phyloP scores from a whole-genome alignment of 2,113 vertebrate genomes.

The Apodemus speciosus region DNA sequence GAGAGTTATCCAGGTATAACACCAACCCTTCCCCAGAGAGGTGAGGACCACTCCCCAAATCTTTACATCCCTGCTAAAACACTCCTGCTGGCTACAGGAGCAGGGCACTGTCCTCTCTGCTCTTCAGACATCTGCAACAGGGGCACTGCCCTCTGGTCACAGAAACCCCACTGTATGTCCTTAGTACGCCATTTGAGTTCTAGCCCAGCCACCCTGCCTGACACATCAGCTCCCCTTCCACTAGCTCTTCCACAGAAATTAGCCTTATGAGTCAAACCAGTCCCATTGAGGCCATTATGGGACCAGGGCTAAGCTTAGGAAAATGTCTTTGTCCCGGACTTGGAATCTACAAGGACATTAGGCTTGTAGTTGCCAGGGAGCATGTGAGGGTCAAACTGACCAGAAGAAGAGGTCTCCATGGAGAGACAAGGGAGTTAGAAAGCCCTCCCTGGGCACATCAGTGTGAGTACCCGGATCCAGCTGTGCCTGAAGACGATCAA shows the following conservation, averaged over 20 bases:
- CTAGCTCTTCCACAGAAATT: not conserved
- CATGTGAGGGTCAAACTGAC: not conserved
- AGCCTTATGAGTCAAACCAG: not conserved
- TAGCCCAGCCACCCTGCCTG: too few relatives aligned
- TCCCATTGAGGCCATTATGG: accelerated
- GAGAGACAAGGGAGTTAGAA: not conserved
- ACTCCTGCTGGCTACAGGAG: too few relatives aligned
- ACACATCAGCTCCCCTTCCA: not conserved
- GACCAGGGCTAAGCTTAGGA: not conserved
- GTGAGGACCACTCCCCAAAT: accelerated
- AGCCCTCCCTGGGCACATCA: not conserved
- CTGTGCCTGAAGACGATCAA: not conserved
- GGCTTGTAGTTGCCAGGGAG: not conserved
- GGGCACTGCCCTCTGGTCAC: not conserved
- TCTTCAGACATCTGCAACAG: not conserved
- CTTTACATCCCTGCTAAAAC: not conserved
- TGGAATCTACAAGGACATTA: not conserved
- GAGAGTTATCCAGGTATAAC: accelerated
- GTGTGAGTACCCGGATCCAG: not conserved
- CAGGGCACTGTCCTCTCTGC: accelerated
- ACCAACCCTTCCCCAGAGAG: accelerated
- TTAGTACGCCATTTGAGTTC: accelerated
- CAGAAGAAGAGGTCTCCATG: accelerated
- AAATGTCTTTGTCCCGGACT: not conserved
- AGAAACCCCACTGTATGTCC: not conserved